Evolutionary conservation across 1,140 invertebrate species (phyloP), one percentile per base, ranked within the genome.

Genomic region (Heliconius hermathena): DNA sequence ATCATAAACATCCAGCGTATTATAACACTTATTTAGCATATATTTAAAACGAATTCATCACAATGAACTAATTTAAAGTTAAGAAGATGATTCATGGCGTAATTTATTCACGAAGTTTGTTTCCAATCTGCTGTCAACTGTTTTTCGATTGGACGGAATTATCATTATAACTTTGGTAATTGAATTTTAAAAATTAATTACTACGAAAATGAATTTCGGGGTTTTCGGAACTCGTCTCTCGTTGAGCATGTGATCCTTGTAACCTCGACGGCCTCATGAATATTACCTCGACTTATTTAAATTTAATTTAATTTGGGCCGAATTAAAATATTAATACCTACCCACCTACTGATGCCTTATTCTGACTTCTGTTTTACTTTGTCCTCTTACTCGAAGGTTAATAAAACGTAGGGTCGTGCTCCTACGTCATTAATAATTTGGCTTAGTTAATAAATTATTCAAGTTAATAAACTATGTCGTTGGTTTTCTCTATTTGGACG

Each of bases 111-210:
- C 71, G 18, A 72, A 54, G 46, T 41, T 76, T 70, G 26, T 54
- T 76, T 57, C 57, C 22, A 70, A 79, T 52, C 46, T 16, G 46
- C 33, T n/a, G 54, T 75, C 26, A 74, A 76, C 52, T 52, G 71
- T 74, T 77, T 77, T 79, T 49, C 57, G 71, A 57, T 83, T 41
- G 54, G 71, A 18, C 41, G 13, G 73, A 38, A 81, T 81, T 75
- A 78, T 73, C 78, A 84, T 80, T 83, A 85, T 84, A 87, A 81
- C 82, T 84, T 76, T 81, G 72, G 41, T 82, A 81, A 83, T 84
- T 82, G 81, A 82, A 84, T 82, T 83, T 87, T 80, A 81, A 84
- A 84, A 81, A 82, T 85, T 82, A 85, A 85, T 83, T 84, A 83
- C 36, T 29, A 57, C 71, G 49, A 71, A 78, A 82, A 82, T 76